Evolutionary conservation across 2,113 vertebrate genomes (phyloP), one percentile per base, ranked within the genome.

Genomic region (Acrocephalus kingi): DNA sequence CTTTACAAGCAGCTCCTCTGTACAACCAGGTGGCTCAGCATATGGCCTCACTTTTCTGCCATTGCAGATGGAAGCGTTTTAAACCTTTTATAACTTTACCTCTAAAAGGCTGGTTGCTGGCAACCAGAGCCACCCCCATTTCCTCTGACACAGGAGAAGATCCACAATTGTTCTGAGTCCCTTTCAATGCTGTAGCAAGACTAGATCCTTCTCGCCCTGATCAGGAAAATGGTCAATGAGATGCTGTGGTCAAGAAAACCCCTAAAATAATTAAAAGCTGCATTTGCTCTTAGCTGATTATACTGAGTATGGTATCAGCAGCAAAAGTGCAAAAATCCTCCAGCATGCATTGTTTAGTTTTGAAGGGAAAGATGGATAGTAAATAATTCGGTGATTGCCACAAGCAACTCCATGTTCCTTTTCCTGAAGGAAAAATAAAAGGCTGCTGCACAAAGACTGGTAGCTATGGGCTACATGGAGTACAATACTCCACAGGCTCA

Each of bases 1-100:
- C 96, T 94, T 96, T 96, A 73, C 48, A 39, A 79, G 73, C 69
- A 84, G 66, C 83, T 84, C 54, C 73, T 92, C 86, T 21, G 5
- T 56, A 75, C 25, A 75, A 46, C 69, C 94, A 97, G 96, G 95
- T 97, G 80, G 76, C 69, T 88, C 4, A 0, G 86, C 24, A 43
- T 33, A 58, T 27, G 56, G 80, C 66, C 73, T 82, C 59, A 41
- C 76, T 89, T 89, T 76, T 46, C 93, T 78, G 41, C 37, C 61
- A 62, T 2, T 64, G 46, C 69, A 93, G 82, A 30, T 33, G 88
- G 78, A 59, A 89, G 19, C 7, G 12, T 54, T 93, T 94, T 35
- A 92, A 59, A 74, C 68, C 48, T 82, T 84, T 8, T 16, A 66
- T 23, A 96, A 92, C 41, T 85, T 93, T 25, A 63, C 56, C 28